Evolutionary conservation across 2,888 invertebrate genomes (phyloP).

Genomic region (Aspidiotus rigidus): DNA sequence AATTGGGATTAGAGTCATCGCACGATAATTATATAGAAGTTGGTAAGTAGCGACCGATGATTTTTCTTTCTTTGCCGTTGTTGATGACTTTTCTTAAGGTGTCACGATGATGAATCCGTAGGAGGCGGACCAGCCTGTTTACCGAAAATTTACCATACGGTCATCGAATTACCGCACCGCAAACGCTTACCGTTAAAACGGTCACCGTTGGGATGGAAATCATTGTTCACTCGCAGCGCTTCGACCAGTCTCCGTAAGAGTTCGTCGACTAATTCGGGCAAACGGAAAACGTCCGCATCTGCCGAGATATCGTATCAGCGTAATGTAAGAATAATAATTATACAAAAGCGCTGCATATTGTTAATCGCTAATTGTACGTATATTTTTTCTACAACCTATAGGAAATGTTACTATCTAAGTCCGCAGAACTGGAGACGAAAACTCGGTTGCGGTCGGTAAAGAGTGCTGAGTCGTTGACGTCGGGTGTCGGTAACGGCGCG

Average conservation of each 20-base stretch:
- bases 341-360: neutral
- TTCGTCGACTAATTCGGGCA: slow-evolving; percentile 31
- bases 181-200: slow-evolving; percentile 54
- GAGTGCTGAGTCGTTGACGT: slow-evolving; percentile 58
- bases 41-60: slow-evolving; percentile 40
- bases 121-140: slow-evolving; percentile 67
- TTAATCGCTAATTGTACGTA: neutral
- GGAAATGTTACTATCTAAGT: slow-evolving; percentile 5
- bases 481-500: slow-evolving; percentile 41
- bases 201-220: slow-evolving; percentile 69
- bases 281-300: slow-evolving; percentile 37
- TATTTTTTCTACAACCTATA: neutral
- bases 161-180: slow-evolving; percentile 69
- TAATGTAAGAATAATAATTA: slow-evolving; percentile 10
- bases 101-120: slow-evolving; percentile 31
- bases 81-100: neutral
- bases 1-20: slow-evolving; percentile 48
- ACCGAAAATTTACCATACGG: slow-evolving; percentile 78
- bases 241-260: slow-evolving; percentile 35
- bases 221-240: slow-evolving; percentile 51
- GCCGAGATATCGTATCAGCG: slow-evolving; percentile 34
- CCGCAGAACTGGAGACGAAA: slow-evolving; percentile 20
- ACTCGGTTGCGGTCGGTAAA: slow-evolving; percentile 53
- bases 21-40: slow-evolving; percentile 62
- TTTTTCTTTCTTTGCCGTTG: neutral